Percentiles rank a stretch among this genome's conserved stretches.
phyloP scores from a whole-genome alignment of 2,797 vertebrate species.

The Galago senegalensis region DNA sequence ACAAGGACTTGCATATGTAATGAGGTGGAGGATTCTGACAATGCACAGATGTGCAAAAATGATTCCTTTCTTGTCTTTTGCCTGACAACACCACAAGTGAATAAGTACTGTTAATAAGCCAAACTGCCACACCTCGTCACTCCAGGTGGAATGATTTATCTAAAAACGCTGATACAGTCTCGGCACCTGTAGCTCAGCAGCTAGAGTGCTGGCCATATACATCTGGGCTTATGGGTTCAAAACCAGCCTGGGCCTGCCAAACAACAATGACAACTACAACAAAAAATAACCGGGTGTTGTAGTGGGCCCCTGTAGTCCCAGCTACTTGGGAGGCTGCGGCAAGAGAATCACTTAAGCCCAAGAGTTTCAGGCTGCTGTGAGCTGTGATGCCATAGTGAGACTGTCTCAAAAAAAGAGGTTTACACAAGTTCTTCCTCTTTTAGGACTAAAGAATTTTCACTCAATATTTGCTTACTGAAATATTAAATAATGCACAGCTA shows the following conservation, averaged over 20 bases:
- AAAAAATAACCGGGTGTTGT: too few relatives aligned
- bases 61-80: neutral
- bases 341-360: too few relatives aligned
- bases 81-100: neutral
- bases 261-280: too few relatives aligned
- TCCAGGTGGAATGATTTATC: neutral
- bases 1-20: neutral
- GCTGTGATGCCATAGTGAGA: too few relatives aligned
- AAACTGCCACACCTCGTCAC: neutral
- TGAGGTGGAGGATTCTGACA: neutral
- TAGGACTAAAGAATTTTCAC: neutral
- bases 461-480: slow-evolving; percentile 27
- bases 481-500: slow-evolving; percentile 11
- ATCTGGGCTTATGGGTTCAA: too few relatives aligned
- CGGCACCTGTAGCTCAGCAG: too few relatives aligned
- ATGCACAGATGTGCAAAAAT: neutral
- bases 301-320: too few relatives aligned
- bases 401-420: neutral
- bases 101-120: neutral
- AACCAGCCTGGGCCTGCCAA: too few relatives aligned
- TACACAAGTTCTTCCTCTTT: neutral
- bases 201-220: too few relatives aligned
- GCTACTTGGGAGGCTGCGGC: too few relatives aligned
- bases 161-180: neutral
- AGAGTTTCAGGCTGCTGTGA: too few relatives aligned